Evolutionary conservation across 2,113 vertebrate species (phyloP), one percentile per base, ranked within the genome.

Genomic region (Balaenoptera acutorostrata): DNA sequence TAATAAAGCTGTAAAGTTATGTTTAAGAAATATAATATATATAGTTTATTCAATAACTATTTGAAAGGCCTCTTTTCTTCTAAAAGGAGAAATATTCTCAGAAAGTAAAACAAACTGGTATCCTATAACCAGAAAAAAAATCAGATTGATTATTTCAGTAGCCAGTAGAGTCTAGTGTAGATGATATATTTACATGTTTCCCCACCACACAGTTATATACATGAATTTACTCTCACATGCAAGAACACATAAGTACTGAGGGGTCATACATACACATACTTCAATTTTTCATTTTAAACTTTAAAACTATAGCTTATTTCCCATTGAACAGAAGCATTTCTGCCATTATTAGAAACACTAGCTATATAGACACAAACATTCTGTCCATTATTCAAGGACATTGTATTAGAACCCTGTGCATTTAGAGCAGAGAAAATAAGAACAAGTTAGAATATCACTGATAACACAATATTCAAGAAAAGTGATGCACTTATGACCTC

Each of bases 361-460:
- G 3, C 12, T 78, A 11, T 13, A n/a, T 9, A 41, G 39, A 8
- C n/a, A 82, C 2, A 57, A 77, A 52, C 29, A 31, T 93, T 71
- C 33, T 55, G 4, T 46, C 44, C 72, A 69, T 85, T 93, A 55
- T 81, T 61, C 55, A 97, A 71, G 39, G 72, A 18, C 59, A 75
- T 72, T 87, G 21, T 72, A 90, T 95, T 63, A 39, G 23, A 52
- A 95, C 39, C 83, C 72, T 36, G 71, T 77, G 12, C 33, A 71
- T 98, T 95, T 96, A n/a, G 75, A 96, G 83, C 86, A 88, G 86
- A 83, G 77, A 90, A 97, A 97, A 84, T 61, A 61, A 97, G 96
- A 97, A 39, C 29, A 78, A 72, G 21, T 97, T 96, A 90, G 46
- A 21, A 96, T 61, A 80, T 72, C 83, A 94, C 25, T 94, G 71